Evolutionary conservation across 2,888 invertebrate species (phyloP), one percentile per base, ranked within the genome.

Genomic region (Adelognathus sp.): DNA sequence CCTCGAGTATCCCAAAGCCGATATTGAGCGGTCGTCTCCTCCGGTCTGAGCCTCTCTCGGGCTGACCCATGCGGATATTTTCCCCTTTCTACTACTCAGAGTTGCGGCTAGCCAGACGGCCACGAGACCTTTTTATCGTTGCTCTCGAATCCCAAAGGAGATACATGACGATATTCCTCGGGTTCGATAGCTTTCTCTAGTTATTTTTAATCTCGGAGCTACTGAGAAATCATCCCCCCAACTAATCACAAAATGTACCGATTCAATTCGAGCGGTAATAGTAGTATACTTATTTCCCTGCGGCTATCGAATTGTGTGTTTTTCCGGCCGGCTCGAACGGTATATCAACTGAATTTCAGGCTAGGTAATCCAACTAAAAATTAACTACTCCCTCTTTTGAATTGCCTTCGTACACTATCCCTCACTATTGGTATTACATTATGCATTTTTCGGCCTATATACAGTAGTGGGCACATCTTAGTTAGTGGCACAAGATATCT

Each of bases 31-130:
- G 85, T 84, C 86, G 86, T 88, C 87, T 88, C 86, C 69, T 76
- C 81, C 79, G 84, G 86, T 90, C 85, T 91, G 90, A 91, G 91
- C 90, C 86, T 86, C 90, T 90, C 89, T 88, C 81, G 89, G n/a
- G 90, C 90, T 91, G 91, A 91, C 91, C 91, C 90, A 90, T 87
- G 90, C 91, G 91, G 90, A 91, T 91, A 90, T 90, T 90, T 90
- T 89, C 81, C 84, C 86, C 86, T 86, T 83, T 82, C 70, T 50
- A 74, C 67, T 39, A 73, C 29, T 41, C 36, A n/a, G n/a, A n/a
- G 54, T 50, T 56, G 50, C 33, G 21, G 31, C 44, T 41, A 46
- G n/a, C 50, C 69, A 56, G 36, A 61, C 67, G 73, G 63, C 56
- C 60, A 71, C 61, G 52, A 52, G 71, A 63, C 39, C 54, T 80